Evolutionary conservation across 1,140 invertebrate genomes (phyloP).

Genomic region (Drosophila sp.): DNA sequence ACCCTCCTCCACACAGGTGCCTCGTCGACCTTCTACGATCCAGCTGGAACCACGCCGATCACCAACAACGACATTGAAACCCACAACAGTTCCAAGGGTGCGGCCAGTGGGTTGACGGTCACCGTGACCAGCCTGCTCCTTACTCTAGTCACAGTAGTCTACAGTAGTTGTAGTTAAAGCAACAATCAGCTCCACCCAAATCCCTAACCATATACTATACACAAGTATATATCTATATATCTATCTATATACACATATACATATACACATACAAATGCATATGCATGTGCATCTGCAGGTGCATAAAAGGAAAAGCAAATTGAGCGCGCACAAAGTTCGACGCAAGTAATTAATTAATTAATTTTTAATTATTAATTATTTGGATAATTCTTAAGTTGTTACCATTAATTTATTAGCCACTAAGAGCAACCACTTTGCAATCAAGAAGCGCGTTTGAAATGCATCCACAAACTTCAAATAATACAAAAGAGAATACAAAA

Average conservation of each 20-base stretch:
- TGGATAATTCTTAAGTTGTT: constrained; percentile 79
- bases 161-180: constrained; percentile 75
- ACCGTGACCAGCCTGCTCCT: constrained; percentile 66
- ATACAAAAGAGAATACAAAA: constrained; percentile 28
- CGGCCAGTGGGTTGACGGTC: constrained; percentile 41
- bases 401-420: constrained; percentile 73
- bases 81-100: constrained; percentile 38
- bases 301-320: constrained; percentile 15
- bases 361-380: constrained; percentile 69
- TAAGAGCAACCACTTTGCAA: constrained; percentile 62
- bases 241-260: constrained; percentile 10
- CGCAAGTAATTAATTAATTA: constrained; percentile 60
- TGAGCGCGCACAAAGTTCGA: constrained; percentile 39
- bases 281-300: no score
- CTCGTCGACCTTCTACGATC: constrained; percentile 46
- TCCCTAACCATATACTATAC: constrained; percentile 26
- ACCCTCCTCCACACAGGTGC: constrained; percentile 56
- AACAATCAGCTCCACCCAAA: constrained; percentile 50
- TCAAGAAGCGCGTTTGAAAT: constrained; percentile 48
- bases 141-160: constrained; percentile 80
- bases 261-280: no score
- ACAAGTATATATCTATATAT: constrained; percentile 15
- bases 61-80: constrained; percentile 53
- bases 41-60: constrained; percentile 44
- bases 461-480: constrained; percentile 34